Conservation (phyloP, 2,797 vertebrate species). For the Gadopsis marmoratus region DNA sequence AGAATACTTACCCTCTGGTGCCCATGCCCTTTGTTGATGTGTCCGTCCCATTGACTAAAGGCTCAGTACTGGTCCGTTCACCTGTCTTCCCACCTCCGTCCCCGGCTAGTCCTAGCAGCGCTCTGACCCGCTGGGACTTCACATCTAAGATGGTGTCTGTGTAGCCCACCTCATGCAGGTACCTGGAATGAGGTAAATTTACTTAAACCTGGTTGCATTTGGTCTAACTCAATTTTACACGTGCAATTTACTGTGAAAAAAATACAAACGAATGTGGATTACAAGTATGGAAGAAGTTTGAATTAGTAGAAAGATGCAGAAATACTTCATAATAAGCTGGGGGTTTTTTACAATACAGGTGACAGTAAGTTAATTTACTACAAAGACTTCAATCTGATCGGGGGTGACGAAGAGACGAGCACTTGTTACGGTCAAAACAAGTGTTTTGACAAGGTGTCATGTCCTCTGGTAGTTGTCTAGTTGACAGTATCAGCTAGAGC, state of each 20-base stretch:
- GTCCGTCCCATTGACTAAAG: conserved; percentile 96
- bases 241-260: not conserved
- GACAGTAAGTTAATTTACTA: not conserved
- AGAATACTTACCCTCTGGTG: conserved; percentile 88
- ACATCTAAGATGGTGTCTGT: conserved; percentile 98
- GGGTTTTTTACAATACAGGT: too few species aligned
- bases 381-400: conserved; percentile 1
- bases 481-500: conserved; percentile 40
- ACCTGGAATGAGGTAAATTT: conserved; percentile 81
- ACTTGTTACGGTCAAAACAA: conserved; percentile 21
- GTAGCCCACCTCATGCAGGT: conserved; percentile 98
- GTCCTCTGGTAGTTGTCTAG: conserved; percentile 41
- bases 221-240: not conserved
- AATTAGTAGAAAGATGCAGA: not conserved
- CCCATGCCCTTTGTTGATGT: conserved; percentile 88
- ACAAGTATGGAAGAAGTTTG: not conserved
- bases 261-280: not conserved
- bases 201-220: not conserved
- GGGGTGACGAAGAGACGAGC: conserved; percentile 8
- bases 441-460: not conserved
- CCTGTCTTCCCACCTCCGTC: conserved; percentile 89
- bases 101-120: conserved; percentile 92
- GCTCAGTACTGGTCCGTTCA: conserved; percentile 88
- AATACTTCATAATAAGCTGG: too few species aligned
- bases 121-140: conserved; percentile 94